Evolutionary conservation across 2,113 vertebrate species (phyloP), one percentile per base, ranked within the genome.

Genomic region (Callorhinus ursinus): DNA sequence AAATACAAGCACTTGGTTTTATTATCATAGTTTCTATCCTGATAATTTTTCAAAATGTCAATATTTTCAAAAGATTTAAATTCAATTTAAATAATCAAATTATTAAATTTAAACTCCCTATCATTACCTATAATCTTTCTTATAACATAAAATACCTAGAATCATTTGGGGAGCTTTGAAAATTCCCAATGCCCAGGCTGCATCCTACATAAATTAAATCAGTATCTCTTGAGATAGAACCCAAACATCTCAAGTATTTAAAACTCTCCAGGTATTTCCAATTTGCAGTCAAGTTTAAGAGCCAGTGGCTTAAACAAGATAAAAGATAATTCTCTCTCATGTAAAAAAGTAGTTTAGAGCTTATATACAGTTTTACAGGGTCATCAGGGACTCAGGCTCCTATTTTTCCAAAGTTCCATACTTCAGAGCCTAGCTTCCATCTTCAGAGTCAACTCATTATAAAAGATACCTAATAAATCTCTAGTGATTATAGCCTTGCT

Each of bases 21-120:
- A 77, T 81, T 92, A 61, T 77, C 18, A 74, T 55, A 82, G 18
- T 31, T 93, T 92, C 39, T 81, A 18, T 85, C 14, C 39, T 94
- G 63, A 85, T 28, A 36, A 82, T 18, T 92, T 91, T 81, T 92
- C 12, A 7, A 95, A 92, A 57, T 83, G 16, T 46, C 92, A 83
- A 39, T 81, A 21, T 82, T 90, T 96, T 95, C 31, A 65, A 96
- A 83, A 95, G 4, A 77, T 55, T 93, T 92, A 80, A 80, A 53
- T 88, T 92, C 39, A 81, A 46, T 81, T 84, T 63, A 89, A 88
- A 72, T 86, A 86, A 86, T 61, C 12, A 59, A 88, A 67, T 76
- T 51, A 74, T 71, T 90, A 91, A 76, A 88, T 69, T 92, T 89
- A 95, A 83, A 71, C 2, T 76, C 2, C 53, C 3, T 31, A 59